These are phyloP conservation scores for Microctonus brassicae DNA, from an alignment of 2,888 invertebrate species.

Conservation along the genomic window DNA sequence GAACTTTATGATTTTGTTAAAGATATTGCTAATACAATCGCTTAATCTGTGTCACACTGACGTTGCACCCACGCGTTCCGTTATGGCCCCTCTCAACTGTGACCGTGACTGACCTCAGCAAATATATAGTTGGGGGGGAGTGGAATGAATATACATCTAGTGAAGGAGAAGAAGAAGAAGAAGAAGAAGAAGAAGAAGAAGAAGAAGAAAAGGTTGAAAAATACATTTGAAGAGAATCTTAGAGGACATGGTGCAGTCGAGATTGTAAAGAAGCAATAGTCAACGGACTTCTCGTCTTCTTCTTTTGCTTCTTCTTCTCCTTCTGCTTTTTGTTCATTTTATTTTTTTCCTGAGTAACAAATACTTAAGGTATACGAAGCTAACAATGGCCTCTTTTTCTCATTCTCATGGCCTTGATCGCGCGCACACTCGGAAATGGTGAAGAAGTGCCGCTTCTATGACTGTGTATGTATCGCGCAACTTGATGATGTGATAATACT, in stretches of 20 bases:
- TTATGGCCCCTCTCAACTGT: slow-evolving; percentile 54
- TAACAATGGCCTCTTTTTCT: slow-evolving; percentile 43
- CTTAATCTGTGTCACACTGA: slow-evolving; percentile 60
- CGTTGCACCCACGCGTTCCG: slow-evolving; percentile 60
- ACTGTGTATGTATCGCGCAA: background rate
- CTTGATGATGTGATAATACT: slow-evolving; percentile 23
- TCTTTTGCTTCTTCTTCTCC: background rate
- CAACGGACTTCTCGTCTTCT: slow-evolving; percentile 14
- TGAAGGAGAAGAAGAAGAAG: slow-evolving; percentile 20
- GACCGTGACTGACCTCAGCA: slow-evolving; percentile 59
- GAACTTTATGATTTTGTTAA: background rate
- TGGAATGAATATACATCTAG: slow-evolving; percentile 39
- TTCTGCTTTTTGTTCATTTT: background rate
- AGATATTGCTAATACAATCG: slow-evolving; percentile 35
- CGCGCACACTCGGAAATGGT: background rate
- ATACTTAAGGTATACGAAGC: slow-evolving; percentile 36
- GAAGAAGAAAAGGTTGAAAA: slow-evolving; percentile 24
- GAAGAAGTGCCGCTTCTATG: slow-evolving; percentile 11
- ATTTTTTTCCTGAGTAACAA: slow-evolving; percentile 32
- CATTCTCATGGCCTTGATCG: slow-evolving; percentile 39
- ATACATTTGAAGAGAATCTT: slow-evolving; percentile 25
- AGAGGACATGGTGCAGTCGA: background rate
- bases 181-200: slow-evolving; percentile 26
- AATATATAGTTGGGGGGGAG: slow-evolving; percentile 42
- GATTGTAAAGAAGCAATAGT: slow-evolving; percentile 32